Evolutionary conservation across 92 coral and sea anemone species (phyloP).

Genomic region (Zoanthus gigantus): DNA sequence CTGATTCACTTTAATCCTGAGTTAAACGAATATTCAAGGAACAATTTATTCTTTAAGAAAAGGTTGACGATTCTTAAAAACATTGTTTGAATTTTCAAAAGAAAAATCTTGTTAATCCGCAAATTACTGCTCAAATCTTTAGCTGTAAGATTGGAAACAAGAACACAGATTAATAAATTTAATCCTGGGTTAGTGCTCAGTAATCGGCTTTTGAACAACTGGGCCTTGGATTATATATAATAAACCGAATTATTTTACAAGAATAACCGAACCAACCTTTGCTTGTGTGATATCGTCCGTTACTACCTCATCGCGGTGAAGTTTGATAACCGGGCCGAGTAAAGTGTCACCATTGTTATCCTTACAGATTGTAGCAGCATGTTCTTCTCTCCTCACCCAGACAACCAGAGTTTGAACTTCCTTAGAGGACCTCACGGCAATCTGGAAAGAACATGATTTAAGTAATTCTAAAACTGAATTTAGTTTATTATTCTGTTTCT

Average conservation of each 20-base stretch:
- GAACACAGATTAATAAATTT: too few relatives aligned
- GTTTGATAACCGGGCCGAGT: background rate
- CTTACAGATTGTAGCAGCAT: constrained; percentile 75
- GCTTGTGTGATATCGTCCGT: constrained; percentile 11
- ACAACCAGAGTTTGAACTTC: constrained; percentile 56
- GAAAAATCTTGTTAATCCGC: too few relatives aligned
- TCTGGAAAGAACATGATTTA: background rate
- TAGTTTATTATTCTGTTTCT: too few relatives aligned
- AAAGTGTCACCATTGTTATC: constrained; percentile 69
- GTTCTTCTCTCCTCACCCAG: constrained; percentile 75
- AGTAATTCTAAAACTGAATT: too few relatives aligned
- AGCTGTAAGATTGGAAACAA: too few relatives aligned
- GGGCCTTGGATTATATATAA: background rate
- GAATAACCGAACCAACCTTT: background rate
- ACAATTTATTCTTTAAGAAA: too few relatives aligned
- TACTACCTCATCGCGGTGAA: constrained; percentile 26
- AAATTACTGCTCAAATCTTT: too few relatives aligned
- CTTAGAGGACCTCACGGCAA: constrained; percentile 64
- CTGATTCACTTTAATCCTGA: too few relatives aligned
- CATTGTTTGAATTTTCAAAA: too few relatives aligned
- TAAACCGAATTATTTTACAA: background rate
- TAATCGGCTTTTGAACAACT: background rate
- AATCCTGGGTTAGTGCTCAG: background rate
- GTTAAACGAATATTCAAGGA: too few relatives aligned
- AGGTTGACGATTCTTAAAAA: too few relatives aligned